phyloP scores from a whole-genome alignment of 1,140 invertebrate genomes.

The Meloidogyne hapla region DNA sequence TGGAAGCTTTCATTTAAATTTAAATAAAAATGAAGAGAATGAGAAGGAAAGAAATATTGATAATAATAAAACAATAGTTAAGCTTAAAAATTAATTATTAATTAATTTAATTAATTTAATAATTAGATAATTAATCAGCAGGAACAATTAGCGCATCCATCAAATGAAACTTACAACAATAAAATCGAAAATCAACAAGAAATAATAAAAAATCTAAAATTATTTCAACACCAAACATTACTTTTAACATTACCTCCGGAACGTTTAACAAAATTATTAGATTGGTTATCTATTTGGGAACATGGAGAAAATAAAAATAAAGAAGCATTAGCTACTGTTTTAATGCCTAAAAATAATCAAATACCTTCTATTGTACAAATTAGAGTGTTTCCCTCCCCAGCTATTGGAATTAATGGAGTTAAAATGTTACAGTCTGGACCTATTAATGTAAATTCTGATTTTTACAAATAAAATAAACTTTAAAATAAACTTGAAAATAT shows the following conservation, averaged over 20 bases:
- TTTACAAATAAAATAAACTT: neutral
- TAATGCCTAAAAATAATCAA: constrained; percentile 50
- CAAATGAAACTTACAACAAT: neutral
- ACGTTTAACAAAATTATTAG: constrained; percentile 40
- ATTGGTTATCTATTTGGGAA: constrained; percentile 60
- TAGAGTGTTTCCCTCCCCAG: constrained; percentile 28
- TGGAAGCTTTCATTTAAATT: neutral
- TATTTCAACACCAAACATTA: constrained; percentile 50
- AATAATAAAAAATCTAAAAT: neutral
- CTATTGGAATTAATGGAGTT: neutral
- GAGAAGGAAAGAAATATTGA: too few species aligned
- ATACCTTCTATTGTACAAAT: constrained; percentile 49
- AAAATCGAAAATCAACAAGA: neutral
- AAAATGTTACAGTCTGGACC: constrained; percentile 18
- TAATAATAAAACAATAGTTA: too few species aligned
- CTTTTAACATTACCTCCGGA: constrained; percentile 54
- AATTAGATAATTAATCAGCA: too few species aligned
- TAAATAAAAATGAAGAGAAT: constrained; percentile 1
- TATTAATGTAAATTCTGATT: constrained; percentile 10
- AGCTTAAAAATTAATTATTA: too few species aligned
- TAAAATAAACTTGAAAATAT: neutral
- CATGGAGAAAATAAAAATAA: constrained; percentile 32
- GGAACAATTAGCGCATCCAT: too few species aligned
- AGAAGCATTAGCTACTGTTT: constrained; percentile 35
- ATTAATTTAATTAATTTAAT: too few species aligned